Evolutionary conservation across 1,140 invertebrate species (phyloP).

Genomic region (Meloidogyne exigua): DNA sequence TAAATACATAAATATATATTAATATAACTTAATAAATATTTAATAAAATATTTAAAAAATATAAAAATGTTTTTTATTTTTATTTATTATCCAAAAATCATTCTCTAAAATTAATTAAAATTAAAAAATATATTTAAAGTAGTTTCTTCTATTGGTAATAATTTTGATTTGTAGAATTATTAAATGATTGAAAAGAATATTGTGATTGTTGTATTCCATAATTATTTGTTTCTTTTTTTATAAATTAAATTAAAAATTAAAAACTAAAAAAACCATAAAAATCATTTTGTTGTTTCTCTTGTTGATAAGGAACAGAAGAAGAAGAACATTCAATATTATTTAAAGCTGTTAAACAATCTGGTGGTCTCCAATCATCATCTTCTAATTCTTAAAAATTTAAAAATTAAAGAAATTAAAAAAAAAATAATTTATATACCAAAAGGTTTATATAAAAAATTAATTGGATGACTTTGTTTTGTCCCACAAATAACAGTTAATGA

Average conservation of each 20-base stretch:
- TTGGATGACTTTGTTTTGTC: constrained; percentile 82
- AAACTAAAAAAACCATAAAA: too few relatives aligned
- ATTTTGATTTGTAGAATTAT: not conserved
- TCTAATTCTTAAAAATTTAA: constrained; percentile 24
- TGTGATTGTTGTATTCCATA: not conserved
- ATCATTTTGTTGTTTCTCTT: not conserved
- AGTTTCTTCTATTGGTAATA: not conserved
- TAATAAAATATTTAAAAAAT: too few relatives aligned
- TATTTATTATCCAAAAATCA: too few relatives aligned
- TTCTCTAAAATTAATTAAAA: not conserved
- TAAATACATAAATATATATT: too few relatives aligned
- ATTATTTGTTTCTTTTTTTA: not conserved
- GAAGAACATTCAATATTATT: not conserved
- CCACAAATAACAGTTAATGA: constrained; percentile 76
- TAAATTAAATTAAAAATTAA: not conserved
- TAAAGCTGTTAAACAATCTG: constrained; percentile 28
- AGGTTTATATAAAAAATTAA: constrained; percentile 77
- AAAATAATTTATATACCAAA: constrained; percentile 36
- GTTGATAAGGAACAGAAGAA: not conserved
- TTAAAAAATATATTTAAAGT: not conserved
- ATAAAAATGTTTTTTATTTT: too few relatives aligned
- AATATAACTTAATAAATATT: too few relatives aligned
- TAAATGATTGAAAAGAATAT: not conserved
- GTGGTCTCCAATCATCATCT: constrained; percentile 47
- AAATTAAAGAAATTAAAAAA: constrained; percentile 1